Base-by-base conservation (phyloP, 1,140 invertebrate species). In the Dufourea novaeangliae region DNA sequence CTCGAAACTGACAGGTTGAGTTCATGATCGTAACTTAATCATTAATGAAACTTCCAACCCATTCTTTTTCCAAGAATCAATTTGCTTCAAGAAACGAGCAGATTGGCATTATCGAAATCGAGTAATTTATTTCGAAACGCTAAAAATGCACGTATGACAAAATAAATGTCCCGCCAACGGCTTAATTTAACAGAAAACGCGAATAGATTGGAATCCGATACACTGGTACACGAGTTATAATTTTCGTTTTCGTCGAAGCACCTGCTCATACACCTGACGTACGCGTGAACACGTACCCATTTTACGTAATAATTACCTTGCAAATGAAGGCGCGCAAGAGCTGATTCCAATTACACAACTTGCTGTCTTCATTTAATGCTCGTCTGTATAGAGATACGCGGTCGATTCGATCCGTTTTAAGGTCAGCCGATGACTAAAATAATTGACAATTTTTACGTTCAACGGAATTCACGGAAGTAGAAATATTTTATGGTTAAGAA, bases 201-300 rank as follows among this genome's bases (percentile, higher is more conserved):
- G 22, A 57, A 69, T 68, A 46, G 39, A 76, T 69, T n/a, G 39
- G 34, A 56, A 29, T 39, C 32, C 41, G 39, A 59, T 67, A 64
- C 34, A 7, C 5, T 0, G n/a, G 17, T 67, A 25, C 17, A 46
- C 17, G 27, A 20, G 4, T 37, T 27, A 57, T 75, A 57, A 54
- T 41, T 46, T 67, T 57, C 25, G 34, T n/a, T 50, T 27, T 52
- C 7, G 22, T 22, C 12, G 12, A 10, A n/a, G 14, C 72, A 75
- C 50, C 63, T 75, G 72, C 52, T 29, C 64, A 56, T 34, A 67
- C 50, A 75, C 62, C 72, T 44, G 72, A 59, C 52, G 34, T 34
- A 37, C 14, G 11, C 29, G 22, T 1, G 17, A 52, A 56, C 20
- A 20, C 20, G 22, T 66, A 41, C 29, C 39, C 27, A 27, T 52